Conservation (phyloP, 2,888 invertebrate species). For the Tortrix viridana region DNA sequence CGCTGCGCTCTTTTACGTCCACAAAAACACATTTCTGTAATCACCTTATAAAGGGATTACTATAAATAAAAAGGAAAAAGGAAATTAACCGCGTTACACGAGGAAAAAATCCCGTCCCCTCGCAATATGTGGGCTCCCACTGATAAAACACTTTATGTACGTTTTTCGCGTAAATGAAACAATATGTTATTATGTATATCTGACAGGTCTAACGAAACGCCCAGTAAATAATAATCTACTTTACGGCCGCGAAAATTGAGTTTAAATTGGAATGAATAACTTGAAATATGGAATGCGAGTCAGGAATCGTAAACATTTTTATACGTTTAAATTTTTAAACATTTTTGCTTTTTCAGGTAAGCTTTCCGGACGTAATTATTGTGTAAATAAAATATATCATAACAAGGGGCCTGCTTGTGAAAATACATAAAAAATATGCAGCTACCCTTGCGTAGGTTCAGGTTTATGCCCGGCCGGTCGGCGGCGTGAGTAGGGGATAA, state of each 20-base stretch:
- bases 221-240: conserved; percentile 46
- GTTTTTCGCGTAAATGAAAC: conserved; percentile 78
- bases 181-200: conserved; percentile 73
- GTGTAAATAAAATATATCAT: conserved; percentile 35
- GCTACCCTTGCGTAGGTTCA: conserved; percentile 71
- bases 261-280: conserved; percentile 31
- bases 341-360: conserved; percentile 30
- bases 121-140: conserved; percentile 81
- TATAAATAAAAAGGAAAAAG: conserved; percentile 85
- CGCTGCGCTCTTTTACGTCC: conserved; percentile 82
- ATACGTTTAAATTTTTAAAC: conserved; percentile 26
- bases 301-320: conserved; percentile 37
- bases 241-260: conserved; percentile 36
- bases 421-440: conserved; percentile 80
- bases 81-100: conserved; percentile 83
- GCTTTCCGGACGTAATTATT: conserved; percentile 34
- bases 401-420: conserved; percentile 57
- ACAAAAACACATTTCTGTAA: conserved; percentile 84
- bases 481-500: conserved; percentile 80
- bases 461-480: conserved; percentile 67
- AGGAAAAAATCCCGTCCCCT: conserved; percentile 79
- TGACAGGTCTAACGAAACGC: conserved; percentile 50
- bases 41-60: conserved; percentile 85
- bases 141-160: conserved; percentile 81
- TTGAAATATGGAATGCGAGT: conserved; percentile 24